Conservation (phyloP, 2,797 vertebrate genomes). For the Anisognathus igniventris region DNA sequence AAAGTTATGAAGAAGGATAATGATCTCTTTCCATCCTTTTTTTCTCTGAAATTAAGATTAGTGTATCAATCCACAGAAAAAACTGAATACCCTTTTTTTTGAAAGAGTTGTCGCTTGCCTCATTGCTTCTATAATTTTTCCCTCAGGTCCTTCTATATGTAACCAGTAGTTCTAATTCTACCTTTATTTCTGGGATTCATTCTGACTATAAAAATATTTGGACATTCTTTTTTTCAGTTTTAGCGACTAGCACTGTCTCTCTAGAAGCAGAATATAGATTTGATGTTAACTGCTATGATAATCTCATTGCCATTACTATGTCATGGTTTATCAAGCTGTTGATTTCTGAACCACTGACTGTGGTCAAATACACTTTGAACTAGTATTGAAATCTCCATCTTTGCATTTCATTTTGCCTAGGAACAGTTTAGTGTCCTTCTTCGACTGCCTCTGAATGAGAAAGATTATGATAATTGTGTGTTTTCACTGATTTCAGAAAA, state of each 20-base stretch:
- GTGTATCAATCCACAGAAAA: neutral
- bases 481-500: neutral
- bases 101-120: neutral
- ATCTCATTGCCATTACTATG: neutral
- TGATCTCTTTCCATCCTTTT: neutral
- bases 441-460: neutral
- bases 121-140: neutral
- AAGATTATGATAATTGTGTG: neutral
- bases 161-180: neutral
- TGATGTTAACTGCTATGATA: neutral
- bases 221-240: neutral
- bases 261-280: neutral
- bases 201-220: neutral
- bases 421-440: neutral
- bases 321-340: neutral
- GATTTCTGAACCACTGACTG: neutral
- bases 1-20: neutral
- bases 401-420: neutral
- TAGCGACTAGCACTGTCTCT: neutral
- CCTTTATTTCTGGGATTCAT: neutral
- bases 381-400: neutral
- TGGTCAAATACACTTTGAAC: neutral
- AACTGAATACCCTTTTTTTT: neutral
- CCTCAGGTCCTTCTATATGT: neutral
- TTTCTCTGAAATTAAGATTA: neutral